Base-by-base conservation (phyloP, 1,140 invertebrate genomes). In the Hypsibius dujardini region DNA sequence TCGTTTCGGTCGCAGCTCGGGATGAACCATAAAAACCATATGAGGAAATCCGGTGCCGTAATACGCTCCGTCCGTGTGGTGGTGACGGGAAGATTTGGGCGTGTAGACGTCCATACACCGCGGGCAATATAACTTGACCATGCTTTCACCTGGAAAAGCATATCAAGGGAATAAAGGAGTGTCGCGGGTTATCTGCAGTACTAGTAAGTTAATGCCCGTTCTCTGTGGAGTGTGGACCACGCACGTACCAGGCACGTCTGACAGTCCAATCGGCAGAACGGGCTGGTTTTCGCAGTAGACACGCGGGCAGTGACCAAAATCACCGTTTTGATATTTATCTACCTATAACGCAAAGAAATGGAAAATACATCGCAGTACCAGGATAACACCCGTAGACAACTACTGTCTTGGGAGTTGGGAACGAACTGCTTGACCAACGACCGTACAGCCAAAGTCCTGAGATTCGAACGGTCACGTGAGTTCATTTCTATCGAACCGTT, bases 21-120 rank as follows among this genome's bases (percentile, higher is more conserved):
- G 95, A 83, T 98, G 95, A 75, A 98, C 95, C 92, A 99, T 98
- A 78, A 98, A 98, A 60, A 99, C 84, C 96, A 99, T 99, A 80
- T 98, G 95, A 75, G 95, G 95, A 81, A 98, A 98, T 71, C 95
- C 95, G 72, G 95, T 98, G 73, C 95, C 95, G 82, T 98, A 99
- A 81, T 98, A 98, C 28, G 95, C 93, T 69, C 96, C 96, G 81
- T 99, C 96, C 1, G 93, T 98, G 79, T 98, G 95, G 81, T 96
- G 95, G 81, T 98, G 93, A 72, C 95, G 86, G n/a, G 94, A 94
- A 46, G 94, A 97, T 83, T 97, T 97, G 69, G 96, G 96, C 75
- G 92, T 96, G 81, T 98, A 99, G 67, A 98, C 93, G 82, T 99
- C 96, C 87, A 95, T 95, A 82, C 96, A 99, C 80, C 97, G 96